phyloP scores from a whole-genome alignment of 1,140 invertebrate genomes.

The Heliconius hewitsoni region DNA sequence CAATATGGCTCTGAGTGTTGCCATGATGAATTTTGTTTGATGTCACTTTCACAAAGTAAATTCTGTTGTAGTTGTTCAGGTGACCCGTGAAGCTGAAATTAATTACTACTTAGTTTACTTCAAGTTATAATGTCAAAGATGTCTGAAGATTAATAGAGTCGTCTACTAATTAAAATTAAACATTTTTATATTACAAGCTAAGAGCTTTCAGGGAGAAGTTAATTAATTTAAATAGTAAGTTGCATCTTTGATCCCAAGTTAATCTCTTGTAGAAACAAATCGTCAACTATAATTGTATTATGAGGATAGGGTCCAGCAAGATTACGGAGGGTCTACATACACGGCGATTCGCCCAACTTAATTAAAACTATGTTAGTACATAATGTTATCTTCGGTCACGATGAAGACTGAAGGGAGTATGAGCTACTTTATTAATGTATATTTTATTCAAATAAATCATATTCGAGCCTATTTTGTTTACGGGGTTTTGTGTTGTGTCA shows the following conservation, averaged over 20 bases:
- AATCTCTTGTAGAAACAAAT: constrained; percentile 31
- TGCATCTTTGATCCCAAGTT: constrained; percentile 34
- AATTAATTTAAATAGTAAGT: constrained; percentile 20
- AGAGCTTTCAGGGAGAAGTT: neutral
- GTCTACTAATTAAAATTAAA: neutral
- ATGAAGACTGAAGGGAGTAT: constrained; percentile 2
- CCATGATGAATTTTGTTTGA: too few species aligned
- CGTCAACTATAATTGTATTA: constrained; percentile 36
- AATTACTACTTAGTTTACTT: too few species aligned
- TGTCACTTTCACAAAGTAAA: too few species aligned
- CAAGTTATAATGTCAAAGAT: too few species aligned
- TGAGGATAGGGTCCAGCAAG: constrained; percentile 27
- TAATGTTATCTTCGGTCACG: constrained; percentile 31
- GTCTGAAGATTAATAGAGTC: too few species aligned
- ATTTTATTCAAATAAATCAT: neutral
- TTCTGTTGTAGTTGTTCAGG: too few species aligned
- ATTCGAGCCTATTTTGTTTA: neutral
- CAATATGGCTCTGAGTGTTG: too few species aligned
- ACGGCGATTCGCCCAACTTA: constrained; percentile 34
- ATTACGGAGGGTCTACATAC: constrained; percentile 17
- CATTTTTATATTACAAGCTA: neutral
- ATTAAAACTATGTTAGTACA: constrained; percentile 44
- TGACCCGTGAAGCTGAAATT: too few species aligned
- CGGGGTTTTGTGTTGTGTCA: too few species aligned
- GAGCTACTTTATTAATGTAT: neutral